These are phyloP conservation scores for Amblyopsis hoosieri DNA, from an alignment of 2,797 vertebrate species.

Conservation along the genomic window DNA sequence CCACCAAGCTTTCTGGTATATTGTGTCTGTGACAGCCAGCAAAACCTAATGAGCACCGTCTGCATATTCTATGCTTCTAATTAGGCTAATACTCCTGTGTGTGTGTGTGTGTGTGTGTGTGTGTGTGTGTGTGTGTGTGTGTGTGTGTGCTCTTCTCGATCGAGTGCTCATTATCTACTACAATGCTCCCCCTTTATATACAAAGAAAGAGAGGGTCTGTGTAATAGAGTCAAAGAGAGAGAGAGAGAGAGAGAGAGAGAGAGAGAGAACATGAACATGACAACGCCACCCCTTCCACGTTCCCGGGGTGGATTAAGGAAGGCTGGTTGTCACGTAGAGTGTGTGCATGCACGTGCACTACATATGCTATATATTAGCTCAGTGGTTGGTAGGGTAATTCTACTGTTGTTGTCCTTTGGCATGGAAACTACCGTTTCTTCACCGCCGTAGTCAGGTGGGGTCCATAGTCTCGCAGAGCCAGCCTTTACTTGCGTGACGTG, in stretches of 20 bases:
- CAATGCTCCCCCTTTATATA: constrained; percentile 30
- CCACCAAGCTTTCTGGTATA: constrained; percentile 22
- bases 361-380: too few species aligned
- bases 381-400: too few species aligned
- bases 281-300: too few species aligned
- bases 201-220: constrained; percentile 28
- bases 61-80: constrained; percentile 56
- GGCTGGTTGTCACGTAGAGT: too few species aligned
- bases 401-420: too few species aligned
- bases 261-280: neutral
- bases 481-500: too few species aligned
- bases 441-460: too few species aligned
- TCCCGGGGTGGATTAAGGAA: too few species aligned
- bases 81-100: constrained; percentile 52
- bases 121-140: constrained; percentile 14
- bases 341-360: too few species aligned
- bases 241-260: constrained; percentile 15
- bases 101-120: too few species aligned
- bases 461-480: too few species aligned
- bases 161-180: constrained; percentile 50
- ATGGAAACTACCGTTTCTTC: too few species aligned
- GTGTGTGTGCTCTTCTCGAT: constrained; percentile 35
- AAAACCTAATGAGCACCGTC: constrained; percentile 66
- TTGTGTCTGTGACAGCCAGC: constrained; percentile 52
- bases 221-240: constrained; percentile 2